A percentile compares a stretch with the other conserved stretches of the same genome.
Evolutionary conservation across 2,888 invertebrate species (phyloP).

Genomic region (Mythimna ferrago): DNA sequence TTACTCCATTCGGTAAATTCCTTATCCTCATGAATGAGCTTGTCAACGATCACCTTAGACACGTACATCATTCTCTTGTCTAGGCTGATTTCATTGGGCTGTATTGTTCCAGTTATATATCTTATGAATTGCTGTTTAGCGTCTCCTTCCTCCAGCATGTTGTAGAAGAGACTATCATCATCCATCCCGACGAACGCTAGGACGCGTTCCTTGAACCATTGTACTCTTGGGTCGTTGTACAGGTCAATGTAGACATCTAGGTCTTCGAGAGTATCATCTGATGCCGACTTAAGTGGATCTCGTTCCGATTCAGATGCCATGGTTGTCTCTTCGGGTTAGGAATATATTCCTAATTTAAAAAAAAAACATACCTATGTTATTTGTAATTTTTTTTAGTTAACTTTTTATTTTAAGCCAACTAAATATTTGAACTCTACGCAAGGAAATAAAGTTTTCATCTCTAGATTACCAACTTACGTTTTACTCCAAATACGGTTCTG

Average conservation of each 20-base stretch:
- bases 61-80: constrained; percentile 92
- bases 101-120: constrained; percentile 73
- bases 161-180: constrained; percentile 90
- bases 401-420: no score
- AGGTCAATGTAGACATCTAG: constrained; percentile 67
- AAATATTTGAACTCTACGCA: neutral
- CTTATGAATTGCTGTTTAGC: constrained; percentile 82
- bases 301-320: constrained; percentile 26
- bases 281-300: neutral
- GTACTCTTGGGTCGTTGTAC: constrained; percentile 89
- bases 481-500: neutral
- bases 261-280: constrained; percentile 39
- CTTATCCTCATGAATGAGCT: constrained; percentile 92
- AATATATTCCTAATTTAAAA: neutral
- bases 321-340: neutral
- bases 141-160: constrained; percentile 90
- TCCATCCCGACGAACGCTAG: constrained; percentile 90
- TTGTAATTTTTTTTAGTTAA: neutral
- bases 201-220: constrained; percentile 93
- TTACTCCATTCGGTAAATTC: constrained; percentile 95
- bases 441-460: neutral
- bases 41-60: constrained; percentile 93
- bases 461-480: neutral
- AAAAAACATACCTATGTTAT: neutral
- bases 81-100: constrained; percentile 80